Conservation (phyloP, 2,113 vertebrate species). For the Clarias gariepinus region DNA sequence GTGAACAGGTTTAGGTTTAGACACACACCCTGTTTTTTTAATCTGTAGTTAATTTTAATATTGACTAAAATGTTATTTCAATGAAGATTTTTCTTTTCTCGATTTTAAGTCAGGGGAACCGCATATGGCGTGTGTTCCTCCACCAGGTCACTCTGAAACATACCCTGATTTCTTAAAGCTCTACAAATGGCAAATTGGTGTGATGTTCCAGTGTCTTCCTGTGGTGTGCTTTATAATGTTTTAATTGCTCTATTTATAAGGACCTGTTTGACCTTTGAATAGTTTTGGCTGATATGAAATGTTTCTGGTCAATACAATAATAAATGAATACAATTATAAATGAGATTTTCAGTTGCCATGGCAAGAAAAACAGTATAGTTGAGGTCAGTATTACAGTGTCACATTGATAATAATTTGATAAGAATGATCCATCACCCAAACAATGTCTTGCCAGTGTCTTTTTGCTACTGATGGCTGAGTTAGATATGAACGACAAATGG, state of each 20-base stretch:
- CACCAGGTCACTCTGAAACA: neutral
- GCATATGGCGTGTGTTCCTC: neutral
- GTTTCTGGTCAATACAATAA: neutral
- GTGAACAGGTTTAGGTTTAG: slow-evolving; percentile 51
- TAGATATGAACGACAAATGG: neutral
- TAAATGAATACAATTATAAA: neutral
- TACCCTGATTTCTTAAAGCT: neutral
- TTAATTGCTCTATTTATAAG: neutral
- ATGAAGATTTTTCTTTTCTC: neutral
- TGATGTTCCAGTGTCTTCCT: neutral
- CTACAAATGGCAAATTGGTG: neutral
- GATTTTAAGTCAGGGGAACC: neutral
- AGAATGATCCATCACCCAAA: neutral
- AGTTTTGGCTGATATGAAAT: neutral
- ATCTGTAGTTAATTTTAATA: no score
- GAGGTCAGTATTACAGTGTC: neutral
- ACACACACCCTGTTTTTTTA: neutral
- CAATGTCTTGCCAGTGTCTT: neutral
- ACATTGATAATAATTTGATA: no score
- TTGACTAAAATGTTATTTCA: neutral
- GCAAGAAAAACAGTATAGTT: neutral
- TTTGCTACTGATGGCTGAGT: neutral
- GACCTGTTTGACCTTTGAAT: neutral
- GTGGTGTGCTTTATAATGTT: neutral
- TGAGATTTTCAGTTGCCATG: neutral